These are phyloP conservation scores for Tadarida brasiliensis DNA, from an alignment of 2,797 vertebrate species.

Conservation along the genomic window DNA sequence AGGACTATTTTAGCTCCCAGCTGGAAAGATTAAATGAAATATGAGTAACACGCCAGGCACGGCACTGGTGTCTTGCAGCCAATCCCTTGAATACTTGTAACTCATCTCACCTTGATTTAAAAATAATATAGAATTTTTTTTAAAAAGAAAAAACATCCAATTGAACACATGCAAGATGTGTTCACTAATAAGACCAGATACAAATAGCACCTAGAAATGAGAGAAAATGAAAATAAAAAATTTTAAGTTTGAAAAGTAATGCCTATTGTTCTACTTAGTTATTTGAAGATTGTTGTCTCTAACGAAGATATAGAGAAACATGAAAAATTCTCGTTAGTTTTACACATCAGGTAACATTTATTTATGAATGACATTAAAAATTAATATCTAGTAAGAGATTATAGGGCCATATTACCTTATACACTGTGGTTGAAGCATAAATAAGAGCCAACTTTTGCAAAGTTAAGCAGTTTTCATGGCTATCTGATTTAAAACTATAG, in stretches of 20 bases:
- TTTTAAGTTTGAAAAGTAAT: slow-evolving; percentile 46
- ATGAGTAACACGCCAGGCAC: not conserved
- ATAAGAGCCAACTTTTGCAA: not conserved
- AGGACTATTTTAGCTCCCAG: not conserved
- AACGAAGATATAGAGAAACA: not conserved
- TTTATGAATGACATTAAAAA: slow-evolving; percentile 46
- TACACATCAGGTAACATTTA: not conserved
- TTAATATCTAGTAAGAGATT: not conserved
- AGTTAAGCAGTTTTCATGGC: slow-evolving; percentile 2
- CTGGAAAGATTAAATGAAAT: slow-evolving; percentile 26
- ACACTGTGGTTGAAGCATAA: not conserved
- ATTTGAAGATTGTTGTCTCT: not conserved
- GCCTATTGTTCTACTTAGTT: not conserved
- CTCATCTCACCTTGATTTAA: not conserved
- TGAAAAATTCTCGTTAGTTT: slow-evolving; percentile 29
- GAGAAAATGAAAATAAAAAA: slow-evolving; percentile 12
- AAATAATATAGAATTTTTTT: slow-evolving; percentile 25
- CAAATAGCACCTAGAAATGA: not conserved
- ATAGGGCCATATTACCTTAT: not conserved
- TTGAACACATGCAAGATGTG: not conserved
- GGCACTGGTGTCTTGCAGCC: not conserved
- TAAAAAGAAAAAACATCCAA: not conserved
- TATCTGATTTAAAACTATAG: not conserved
- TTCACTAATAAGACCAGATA: not conserved
- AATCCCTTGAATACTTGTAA: not conserved